Percentiles rank a stretch among this genome's conserved stretches.
Evolutionary conservation across 2,797 vertebrate genomes (phyloP).

Genomic region (Parotocinclus haroldoi): DNA sequence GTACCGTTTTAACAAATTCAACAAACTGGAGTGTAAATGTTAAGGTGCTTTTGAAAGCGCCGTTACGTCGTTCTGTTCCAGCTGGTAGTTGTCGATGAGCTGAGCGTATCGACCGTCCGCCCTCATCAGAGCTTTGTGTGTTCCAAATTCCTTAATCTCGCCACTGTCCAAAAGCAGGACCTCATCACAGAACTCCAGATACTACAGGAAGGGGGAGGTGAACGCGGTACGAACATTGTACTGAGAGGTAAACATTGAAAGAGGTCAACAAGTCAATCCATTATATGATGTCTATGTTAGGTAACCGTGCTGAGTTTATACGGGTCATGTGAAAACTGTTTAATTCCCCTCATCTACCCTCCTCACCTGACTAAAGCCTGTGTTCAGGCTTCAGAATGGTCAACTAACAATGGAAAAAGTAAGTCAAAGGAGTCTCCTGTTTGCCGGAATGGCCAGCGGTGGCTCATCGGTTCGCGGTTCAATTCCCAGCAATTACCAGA

Average conservation of each 20-base stretch:
- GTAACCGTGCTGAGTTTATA: not conserved
- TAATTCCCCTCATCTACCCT: not conserved
- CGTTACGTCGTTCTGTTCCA: slow-evolving; percentile 66
- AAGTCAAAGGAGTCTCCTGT: too few relatives aligned
- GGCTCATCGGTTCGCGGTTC: too few relatives aligned
- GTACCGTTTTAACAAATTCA: slow-evolving; percentile 9
- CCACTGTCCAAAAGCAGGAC: slow-evolving; percentile 78
- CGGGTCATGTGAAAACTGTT: not conserved
- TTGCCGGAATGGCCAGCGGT: too few relatives aligned
- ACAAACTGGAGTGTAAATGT: too few relatives aligned
- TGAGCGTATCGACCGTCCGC: slow-evolving; percentile 68
- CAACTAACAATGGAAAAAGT: too few relatives aligned
- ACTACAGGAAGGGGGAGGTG: slow-evolving; percentile 56
- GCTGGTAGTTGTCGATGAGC: slow-evolving; percentile 70
- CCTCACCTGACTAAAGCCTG: too few relatives aligned
- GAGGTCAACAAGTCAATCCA: not conserved
- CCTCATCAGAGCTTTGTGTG: slow-evolving; percentile 69
- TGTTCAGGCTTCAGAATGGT: too few relatives aligned
- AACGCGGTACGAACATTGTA: not conserved
- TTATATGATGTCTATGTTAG: not conserved
- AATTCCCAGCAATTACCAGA: too few relatives aligned
- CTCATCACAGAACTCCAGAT: slow-evolving; percentile 81
- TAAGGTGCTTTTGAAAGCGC: not conserved
- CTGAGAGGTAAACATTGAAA: slow-evolving; percentile 29
- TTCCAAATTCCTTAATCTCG: slow-evolving; percentile 71